Evolutionary conservation across 2,113 vertebrate genomes (phyloP), one percentile per base, ranked within the genome.

Genomic region (Solea senegalensis): DNA sequence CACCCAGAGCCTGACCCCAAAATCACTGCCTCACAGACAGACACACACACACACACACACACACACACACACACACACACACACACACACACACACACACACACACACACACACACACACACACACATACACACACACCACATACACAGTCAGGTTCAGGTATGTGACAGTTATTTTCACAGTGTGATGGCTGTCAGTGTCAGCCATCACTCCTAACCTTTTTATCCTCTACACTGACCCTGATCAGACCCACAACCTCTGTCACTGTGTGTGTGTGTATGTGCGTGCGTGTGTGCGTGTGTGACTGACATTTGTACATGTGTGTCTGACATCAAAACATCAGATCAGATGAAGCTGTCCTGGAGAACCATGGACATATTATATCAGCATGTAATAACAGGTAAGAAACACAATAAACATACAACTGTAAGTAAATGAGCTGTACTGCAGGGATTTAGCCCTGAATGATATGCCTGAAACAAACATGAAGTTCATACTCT

Each of bases 141-240:
- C 3, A 34, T 3, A 34, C 3, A 34, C 34, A 34, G 34, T 4
- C 34, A 66, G 50, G 56, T 49, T 64, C 46, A 71, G 74, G 72
- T 74, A 5, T 54, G 66, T 85, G 89, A 84, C 84, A 83, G 84
- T 66, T 66, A 78, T 78, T 84, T 85, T 86, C 48, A 54, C 55
- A 3, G n/a, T 72, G 76, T 86, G 87, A 81, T 48, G 63, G 40
- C 77, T 76, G 83, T 89, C 83, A 82, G 74, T 63, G 76, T 15
- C 72, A 58, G 48, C 48, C 27, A 9, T 78, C 66, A 58, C 39
- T 76, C 44, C 27, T 15, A 46, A 80, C 76, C 73, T 78, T 78
- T 66, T 69, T 27, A 43, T 66, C 79, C 46, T 72, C 49, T 41
- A 55, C 10, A 8, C 7, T 27, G 9, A 74, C 54, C 48, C 14